Evolutionary conservation across 2,888 invertebrate species (phyloP).

Genomic region (Odontocolon sp.): DNA sequence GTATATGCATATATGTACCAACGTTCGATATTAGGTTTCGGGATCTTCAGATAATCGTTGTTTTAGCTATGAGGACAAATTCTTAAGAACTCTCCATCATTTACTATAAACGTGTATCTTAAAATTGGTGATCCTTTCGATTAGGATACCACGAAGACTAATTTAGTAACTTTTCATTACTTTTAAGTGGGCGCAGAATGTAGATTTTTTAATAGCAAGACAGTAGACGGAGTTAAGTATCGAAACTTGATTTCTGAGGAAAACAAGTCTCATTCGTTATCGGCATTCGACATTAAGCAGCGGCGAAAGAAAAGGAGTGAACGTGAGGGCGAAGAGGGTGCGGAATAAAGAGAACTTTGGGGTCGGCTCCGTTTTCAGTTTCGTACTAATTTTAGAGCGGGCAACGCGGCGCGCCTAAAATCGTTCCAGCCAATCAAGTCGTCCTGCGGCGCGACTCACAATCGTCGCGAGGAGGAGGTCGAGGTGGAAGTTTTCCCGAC

Average conservation of each 20-base stretch:
- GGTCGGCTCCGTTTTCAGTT: constrained; percentile 64
- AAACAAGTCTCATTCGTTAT: not conserved
- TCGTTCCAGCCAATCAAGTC: constrained; percentile 66
- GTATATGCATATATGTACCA: constrained; percentile 40
- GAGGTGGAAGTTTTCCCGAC: constrained; percentile 59
- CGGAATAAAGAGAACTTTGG: constrained; percentile 53
- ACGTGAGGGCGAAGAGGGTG: constrained; percentile 37
- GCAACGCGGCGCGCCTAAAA: constrained; percentile 61
- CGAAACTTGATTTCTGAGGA: not conserved
- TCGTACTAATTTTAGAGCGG: constrained; percentile 66
- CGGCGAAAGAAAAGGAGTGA: constrained; percentile 24
- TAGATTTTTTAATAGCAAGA: not conserved
- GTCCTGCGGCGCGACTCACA: constrained; percentile 55
- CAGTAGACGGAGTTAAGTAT: not conserved
- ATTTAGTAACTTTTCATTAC: too few species aligned
- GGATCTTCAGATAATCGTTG: constrained; percentile 22
- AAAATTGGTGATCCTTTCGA: too few species aligned
- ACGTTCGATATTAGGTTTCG: constrained; percentile 47
- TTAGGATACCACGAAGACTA: too few species aligned
- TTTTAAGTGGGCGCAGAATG: not conserved
- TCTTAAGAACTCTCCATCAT: not conserved
- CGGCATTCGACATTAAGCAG: constrained; percentile 7
- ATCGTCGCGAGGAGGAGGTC: constrained; percentile 54
- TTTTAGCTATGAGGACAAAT: too few species aligned
- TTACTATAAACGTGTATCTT: not conserved